Evolutionary conservation across 2,113 vertebrate species (phyloP).

Genomic region (Cricetomys ansorgei): DNA sequence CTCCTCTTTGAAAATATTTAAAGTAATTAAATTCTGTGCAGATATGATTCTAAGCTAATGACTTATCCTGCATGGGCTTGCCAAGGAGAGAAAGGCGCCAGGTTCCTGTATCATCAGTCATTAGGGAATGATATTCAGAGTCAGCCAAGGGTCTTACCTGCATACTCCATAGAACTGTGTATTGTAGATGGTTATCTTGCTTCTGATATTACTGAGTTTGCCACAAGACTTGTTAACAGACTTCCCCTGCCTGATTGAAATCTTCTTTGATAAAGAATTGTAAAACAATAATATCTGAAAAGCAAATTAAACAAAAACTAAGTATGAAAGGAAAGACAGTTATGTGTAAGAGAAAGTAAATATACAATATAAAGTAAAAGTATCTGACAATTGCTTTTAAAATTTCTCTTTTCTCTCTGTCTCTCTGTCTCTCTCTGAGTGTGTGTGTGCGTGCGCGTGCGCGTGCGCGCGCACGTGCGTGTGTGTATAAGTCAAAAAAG

Average conservation of each 20-base stretch:
- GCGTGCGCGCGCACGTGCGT: neutral
- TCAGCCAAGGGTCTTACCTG: neutral
- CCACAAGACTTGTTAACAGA: slow-evolving; percentile 19
- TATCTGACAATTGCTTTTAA: neutral
- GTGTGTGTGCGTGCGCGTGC: neutral
- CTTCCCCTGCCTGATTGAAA: neutral
- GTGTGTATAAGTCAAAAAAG: neutral
- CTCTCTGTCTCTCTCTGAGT: neutral
- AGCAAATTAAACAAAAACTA: slow-evolving; percentile 27
- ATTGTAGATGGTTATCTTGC: neutral
- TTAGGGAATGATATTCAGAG: slow-evolving; percentile 15
- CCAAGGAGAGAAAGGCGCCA: slow-evolving; percentile 76
- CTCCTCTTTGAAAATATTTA: slow-evolving; percentile 82
- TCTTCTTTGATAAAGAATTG: slow-evolving; percentile 32
- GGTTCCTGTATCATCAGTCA: slow-evolving; percentile 66
- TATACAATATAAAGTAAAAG: neutral
- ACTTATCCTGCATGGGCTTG: slow-evolving; percentile 78
- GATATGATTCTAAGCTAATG: slow-evolving; percentile 85
- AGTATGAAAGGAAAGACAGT: neutral
- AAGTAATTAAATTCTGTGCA: slow-evolving; percentile 86
- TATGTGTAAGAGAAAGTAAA: neutral
- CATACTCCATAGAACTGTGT: neutral
- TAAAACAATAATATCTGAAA: neutral
- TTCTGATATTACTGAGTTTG: neutral
- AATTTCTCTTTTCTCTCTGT: neutral